phyloP scores from a whole-genome alignment of 2,113 vertebrate species.

The rat (Rattus norvegicus) region GRCr8 NC_086023.1:83534001-83534500 shows the following conservation, averaged over 20 bases:
- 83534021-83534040: not conserved
- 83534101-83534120: not conserved
- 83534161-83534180: not conserved
- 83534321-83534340: not conserved
- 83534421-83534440: not conserved
- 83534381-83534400: not conserved
- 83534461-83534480: not conserved
- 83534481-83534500: accelerated
- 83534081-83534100: not conserved
- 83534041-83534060: too few relatives aligned
- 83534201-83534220: not conserved
- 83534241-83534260: not conserved
- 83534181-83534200: not conserved
- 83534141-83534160: not conserved
- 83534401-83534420: not conserved
- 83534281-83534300: not conserved
- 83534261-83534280: not conserved
- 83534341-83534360: not conserved
- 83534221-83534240: not conserved
- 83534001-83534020: not conserved
- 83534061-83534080: not conserved
- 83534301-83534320: not conserved
- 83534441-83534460: not conserved
- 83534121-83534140: not conserved
- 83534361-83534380: not conserved